These are phyloP conservation scores for Orchestes rusci DNA, from an alignment of 2,888 invertebrate genomes.

Conservation along the genomic window DNA sequence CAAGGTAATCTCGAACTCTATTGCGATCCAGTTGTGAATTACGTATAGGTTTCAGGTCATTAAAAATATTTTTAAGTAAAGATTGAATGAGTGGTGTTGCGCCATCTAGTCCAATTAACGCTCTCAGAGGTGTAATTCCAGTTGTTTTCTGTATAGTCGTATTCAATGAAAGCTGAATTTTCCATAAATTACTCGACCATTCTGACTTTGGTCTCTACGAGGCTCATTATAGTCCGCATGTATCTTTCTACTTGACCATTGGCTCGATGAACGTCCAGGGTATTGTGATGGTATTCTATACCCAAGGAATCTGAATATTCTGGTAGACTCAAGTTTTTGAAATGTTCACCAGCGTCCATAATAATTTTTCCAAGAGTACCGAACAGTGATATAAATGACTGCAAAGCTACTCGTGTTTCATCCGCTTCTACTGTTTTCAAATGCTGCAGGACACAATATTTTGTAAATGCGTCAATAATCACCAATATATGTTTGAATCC, in stretches of 20 bases:
- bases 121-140: conserved; percentile 14
- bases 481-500: conserved; percentile 23
- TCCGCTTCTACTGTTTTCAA: conserved; percentile 22
- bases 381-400: conserved; percentile 21
- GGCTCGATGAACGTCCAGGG: conserved; percentile 19
- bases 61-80: conserved; percentile 2
- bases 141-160: conserved; percentile 1
- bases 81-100: conserved; percentile 4
- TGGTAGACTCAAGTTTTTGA: conserved; percentile 20
- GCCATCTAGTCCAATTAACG: conserved; percentile 5
- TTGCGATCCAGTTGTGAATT: conserved; percentile 5
- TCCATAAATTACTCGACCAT: conserved; percentile 6
- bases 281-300: conserved; percentile 18
- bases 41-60: conserved; percentile 2
- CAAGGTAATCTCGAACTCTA: neutral
- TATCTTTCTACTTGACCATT: conserved; percentile 24
- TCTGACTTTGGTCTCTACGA: conserved; percentile 14
- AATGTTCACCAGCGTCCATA: conserved; percentile 21
- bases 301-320: conserved; percentile 15
- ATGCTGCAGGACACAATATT: conserved; percentile 23
- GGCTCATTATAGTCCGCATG: conserved; percentile 26
- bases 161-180: neutral
- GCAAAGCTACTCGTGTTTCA: conserved; percentile 18
- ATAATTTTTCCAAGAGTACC: conserved; percentile 21
- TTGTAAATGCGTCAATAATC: conserved; percentile 24